phyloP scores from a whole-genome alignment of 2,797 vertebrate genomes.

The Malurus leucopterus region DNA sequence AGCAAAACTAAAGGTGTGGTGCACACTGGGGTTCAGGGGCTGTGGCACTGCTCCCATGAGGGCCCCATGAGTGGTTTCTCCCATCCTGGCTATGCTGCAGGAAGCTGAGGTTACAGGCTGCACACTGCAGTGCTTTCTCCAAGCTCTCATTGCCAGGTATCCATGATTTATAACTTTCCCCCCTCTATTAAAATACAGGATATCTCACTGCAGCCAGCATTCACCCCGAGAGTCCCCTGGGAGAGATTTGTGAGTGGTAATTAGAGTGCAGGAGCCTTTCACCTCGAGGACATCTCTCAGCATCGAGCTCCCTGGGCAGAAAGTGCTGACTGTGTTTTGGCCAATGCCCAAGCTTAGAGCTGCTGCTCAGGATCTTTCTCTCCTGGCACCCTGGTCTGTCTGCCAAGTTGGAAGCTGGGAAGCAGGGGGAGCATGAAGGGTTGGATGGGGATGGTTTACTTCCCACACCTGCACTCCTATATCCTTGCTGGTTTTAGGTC shows the following conservation, averaged over 20 bases:
- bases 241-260: conserved; percentile 29
- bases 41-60: background rate
- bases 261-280: conserved; percentile 22
- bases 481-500: background rate
- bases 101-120: background rate
- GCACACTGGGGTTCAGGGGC: background rate
- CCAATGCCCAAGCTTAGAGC: background rate
- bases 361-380: background rate
- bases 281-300: conserved; percentile 9
- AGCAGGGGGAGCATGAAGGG: background rate
- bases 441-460: background rate
- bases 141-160: background rate
- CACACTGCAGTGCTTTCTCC: background rate
- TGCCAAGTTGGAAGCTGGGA: background rate
- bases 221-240: background rate
- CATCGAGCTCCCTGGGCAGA: background rate
- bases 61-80: accelerated
- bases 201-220: background rate
- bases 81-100: accelerated
- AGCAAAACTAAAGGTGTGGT: background rate
- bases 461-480: background rate
- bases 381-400: background rate
- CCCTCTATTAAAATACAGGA: background rate
- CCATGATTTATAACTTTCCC: background rate
- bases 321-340: conserved; percentile 5